Base-by-base conservation (phyloP, 2,888 invertebrate genomes). In the Acrocera orbiculus region DNA sequence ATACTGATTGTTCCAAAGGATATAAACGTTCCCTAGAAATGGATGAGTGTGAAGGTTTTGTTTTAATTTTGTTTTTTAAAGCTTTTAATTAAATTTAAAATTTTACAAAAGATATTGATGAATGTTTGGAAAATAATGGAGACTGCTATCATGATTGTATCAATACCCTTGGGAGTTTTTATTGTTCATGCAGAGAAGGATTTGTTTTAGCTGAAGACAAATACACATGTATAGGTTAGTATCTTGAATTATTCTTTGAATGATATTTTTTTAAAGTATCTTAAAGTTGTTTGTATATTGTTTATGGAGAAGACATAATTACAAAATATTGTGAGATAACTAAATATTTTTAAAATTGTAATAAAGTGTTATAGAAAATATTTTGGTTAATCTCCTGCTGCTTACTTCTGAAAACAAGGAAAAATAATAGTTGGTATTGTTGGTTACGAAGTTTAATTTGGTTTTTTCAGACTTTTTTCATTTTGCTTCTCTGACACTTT, bases 131-230 rank as follows among this genome's bases (percentile, higher is more conserved):
- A n/a, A 37, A 41, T 25, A 41, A 41, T 34, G 40, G 41, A 16
- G 42, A 37, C 15, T 47, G 46, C 30, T 42, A 33, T 26, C 39
- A 45, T 29, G 33, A 32, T 20, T 46, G 47, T 32, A 35, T 41
- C 9, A 46, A 47, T 36, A 45, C 43, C 7, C 38, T 41, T 20
- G 47, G 47, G 13, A 44, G 45, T 32, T 46, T 39, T 50, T 52
- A 40, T 50, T 61, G 61, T 41, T 47, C 50, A 2, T 61, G 61
- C 39, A 50, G 51, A 4, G 42, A 46, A 33, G 58, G 57, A 5
- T 52, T 44, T 36, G 34, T 43, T 20, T 45, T 59, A 33, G 41
- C 37, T 6, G 37, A 37, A 10, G 45, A 47, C 30, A 42, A 42
- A 30, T 41, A 35, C 25, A 45, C 40, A 7, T 47, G 47, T 25